Base-by-base conservation (phyloP, 1,140 invertebrate species). In the Rhyacophila brunnea region DNA sequence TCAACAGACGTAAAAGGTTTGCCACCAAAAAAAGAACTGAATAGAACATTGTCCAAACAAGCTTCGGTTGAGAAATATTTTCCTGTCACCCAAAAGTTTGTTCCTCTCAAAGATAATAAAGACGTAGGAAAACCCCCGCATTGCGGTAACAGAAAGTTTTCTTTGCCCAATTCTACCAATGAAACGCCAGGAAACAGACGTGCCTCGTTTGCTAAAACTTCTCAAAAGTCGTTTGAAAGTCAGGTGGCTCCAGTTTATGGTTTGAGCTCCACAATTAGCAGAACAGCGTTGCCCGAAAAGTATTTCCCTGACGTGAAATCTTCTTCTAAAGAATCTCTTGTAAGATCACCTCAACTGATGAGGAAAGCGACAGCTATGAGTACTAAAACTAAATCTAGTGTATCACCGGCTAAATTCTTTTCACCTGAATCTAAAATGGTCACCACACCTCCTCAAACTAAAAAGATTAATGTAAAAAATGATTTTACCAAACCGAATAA, bases 221-320 rank as follows among this genome's bases (percentile, higher is more conserved):
- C 2, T 6, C 13, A 42, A 14, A 18, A 42, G 40, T 42, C 40
- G 3, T 14, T 42, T 18, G 40, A 42, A 42, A 18, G 17, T 11
- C 13, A 42, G 6, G 11, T 49, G 7, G 20, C 47, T 6, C 19
- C 53, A 10, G 35, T 44, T n/a, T 56, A 46, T 15, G 53, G 53
- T 15, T 14, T 46, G 23, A 46, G 53, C 15, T 14, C 53, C n/a
- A 56, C 53, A 6, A 20, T 56, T 34, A 46, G 42, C 11, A 28
- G 44, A 28, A 11, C 32, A 9, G n/a, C 32, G 9, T 47, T 56
- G 28, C 53, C 53, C 7, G 44, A 35, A 13, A 47, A 56, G 28
- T 56, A 56, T 36, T 56, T 56, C 14, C 42, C 53, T 2, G 48
- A 40, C 7, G 18, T 5, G 9, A 48, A 48, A 18, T n/a, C 23